Evolutionary conservation across 2,113 vertebrate genomes (phyloP).

Genomic region (Strigops habroptila): DNA sequence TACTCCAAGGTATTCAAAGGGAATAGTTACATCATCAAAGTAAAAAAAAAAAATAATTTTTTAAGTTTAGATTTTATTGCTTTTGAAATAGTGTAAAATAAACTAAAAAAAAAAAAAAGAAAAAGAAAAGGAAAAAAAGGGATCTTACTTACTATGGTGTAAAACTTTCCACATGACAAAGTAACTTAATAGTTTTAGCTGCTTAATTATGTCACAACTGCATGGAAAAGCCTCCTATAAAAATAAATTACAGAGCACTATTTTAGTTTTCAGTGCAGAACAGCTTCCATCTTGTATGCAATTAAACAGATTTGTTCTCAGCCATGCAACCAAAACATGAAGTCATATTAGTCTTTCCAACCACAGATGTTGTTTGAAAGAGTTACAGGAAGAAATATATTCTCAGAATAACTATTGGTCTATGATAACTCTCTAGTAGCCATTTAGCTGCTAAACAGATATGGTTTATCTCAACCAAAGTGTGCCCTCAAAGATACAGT

Average conservation of each 20-base stretch:
- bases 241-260: neutral
- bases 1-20: neutral
- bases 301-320: slow-evolving; percentile 37
- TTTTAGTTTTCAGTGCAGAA: neutral
- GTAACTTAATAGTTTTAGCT: neutral
- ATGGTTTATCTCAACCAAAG: neutral
- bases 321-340: slow-evolving; percentile 19
- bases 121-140: neutral
- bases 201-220: neutral
- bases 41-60: neutral
- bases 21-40: neutral
- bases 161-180: neutral
- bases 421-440: neutral
- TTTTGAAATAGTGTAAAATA: neutral
- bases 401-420: neutral
- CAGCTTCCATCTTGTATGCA: neutral
- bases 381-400: neutral
- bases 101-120: neutral
- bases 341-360: neutral
- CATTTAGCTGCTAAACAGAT: neutral
- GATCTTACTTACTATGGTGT: neutral
- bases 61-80: neutral
- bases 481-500: neutral
- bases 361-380: slow-evolving; percentile 33
- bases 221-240: neutral